These are phyloP conservation scores for Lordiphosa collinella DNA, from an alignment of 1,140 invertebrate species.

Conservation along the genomic window DNA sequence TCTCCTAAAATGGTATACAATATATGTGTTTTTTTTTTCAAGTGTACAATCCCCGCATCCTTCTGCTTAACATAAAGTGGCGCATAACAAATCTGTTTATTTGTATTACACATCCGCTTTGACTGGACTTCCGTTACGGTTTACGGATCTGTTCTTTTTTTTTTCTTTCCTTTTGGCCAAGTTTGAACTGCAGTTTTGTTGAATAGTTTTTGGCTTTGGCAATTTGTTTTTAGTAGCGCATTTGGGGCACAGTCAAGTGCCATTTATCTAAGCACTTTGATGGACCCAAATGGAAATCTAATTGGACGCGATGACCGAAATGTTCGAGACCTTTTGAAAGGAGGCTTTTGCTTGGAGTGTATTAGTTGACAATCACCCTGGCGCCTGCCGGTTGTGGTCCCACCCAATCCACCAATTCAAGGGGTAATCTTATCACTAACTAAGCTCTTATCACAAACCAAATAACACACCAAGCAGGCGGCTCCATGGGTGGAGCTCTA, in stretches of 20 bases:
- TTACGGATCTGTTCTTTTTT: neutral
- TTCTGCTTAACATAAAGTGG: constrained; percentile 68
- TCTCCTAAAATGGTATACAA: no score
- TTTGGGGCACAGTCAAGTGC: constrained; percentile 28
- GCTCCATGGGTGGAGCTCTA: constrained; percentile 21
- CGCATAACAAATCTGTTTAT: constrained; percentile 79
- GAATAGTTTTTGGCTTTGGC: constrained; percentile 35
- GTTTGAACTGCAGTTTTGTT: constrained; percentile 15
- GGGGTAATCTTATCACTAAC: constrained; percentile 13
- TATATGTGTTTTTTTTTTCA: constrained; percentile 17
- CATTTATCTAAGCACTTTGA: constrained; percentile 60
- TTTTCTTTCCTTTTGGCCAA: no score
- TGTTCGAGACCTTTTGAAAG: no score
- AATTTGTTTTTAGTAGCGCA: constrained; percentile 66
- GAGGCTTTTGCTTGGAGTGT: neutral
- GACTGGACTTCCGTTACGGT: constrained; percentile 47
- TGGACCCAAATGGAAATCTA: constrained; percentile 71
- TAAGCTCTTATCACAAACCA: constrained; percentile 6
- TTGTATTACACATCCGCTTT: constrained; percentile 65
- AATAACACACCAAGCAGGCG: neutral
- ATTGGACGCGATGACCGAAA: constrained; percentile 59
- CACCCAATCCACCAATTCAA: no score
- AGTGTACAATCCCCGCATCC: constrained; percentile 3
- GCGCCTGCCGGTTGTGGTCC: neutral
- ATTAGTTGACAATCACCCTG: neutral